Conservation (phyloP, 2,888 invertebrate genomes). For the Aradus depressus region DNA sequence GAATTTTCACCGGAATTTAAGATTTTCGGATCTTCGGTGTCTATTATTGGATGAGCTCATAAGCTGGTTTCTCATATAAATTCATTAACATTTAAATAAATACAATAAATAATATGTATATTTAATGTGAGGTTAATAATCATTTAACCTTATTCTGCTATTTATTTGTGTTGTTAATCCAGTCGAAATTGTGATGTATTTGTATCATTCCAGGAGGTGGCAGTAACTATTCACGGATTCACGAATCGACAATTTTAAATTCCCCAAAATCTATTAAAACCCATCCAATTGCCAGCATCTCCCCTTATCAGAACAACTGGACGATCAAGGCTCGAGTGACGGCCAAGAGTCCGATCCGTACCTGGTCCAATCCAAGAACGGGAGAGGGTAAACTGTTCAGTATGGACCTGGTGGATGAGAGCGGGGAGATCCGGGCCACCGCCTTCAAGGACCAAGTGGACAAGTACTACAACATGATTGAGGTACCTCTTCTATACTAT, state of each 20-base stretch:
- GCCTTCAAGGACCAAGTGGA: constrained; percentile 81
- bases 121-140: too few species aligned
- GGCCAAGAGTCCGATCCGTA: constrained; percentile 65
- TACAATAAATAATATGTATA: too few species aligned
- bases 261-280: constrained; percentile 34
- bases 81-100: too few species aligned
- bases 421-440: constrained; percentile 85
- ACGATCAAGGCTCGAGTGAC: constrained; percentile 82
- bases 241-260: constrained; percentile 23
- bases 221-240: too few species aligned
- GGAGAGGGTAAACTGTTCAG: constrained; percentile 92
- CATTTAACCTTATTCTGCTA: too few species aligned
- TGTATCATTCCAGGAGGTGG: too few species aligned
- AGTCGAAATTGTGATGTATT: too few species aligned
- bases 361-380: constrained; percentile 83
- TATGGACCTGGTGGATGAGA: constrained; percentile 85
- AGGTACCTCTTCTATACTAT: constrained; percentile 45
- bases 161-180: too few species aligned
- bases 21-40: too few species aligned
- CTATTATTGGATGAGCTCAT: too few species aligned
- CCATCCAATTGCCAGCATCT: constrained; percentile 72
- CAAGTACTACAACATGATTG: constrained; percentile 76
- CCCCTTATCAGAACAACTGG: constrained; percentile 93
- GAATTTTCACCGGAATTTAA: too few species aligned
- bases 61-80: too few species aligned